Conservation (phyloP, 2,888 invertebrate genomes). For the Chrysolina haemoptera region DNA sequence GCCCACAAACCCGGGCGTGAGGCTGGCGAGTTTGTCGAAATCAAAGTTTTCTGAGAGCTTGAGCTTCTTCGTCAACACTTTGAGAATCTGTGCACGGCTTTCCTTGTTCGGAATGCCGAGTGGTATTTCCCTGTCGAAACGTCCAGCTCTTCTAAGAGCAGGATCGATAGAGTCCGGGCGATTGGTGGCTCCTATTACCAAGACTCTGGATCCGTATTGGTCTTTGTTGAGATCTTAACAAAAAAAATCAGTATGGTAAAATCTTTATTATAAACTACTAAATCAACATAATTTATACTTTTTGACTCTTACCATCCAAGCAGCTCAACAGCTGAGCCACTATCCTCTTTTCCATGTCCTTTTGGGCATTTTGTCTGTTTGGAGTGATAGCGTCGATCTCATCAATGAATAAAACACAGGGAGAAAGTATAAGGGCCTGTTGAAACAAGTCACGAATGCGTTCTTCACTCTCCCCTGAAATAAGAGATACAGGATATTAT, state of each 20-base stretch:
- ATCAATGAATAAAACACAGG: slow-evolving; percentile 93
- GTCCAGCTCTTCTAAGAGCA: slow-evolving; percentile 90
- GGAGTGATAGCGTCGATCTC: slow-evolving; percentile 98
- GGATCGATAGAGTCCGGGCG: slow-evolving; percentile 94
- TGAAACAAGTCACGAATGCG: slow-evolving; percentile 93
- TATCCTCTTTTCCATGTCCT: slow-evolving; percentile 96
- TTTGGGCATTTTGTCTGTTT: slow-evolving; percentile 89
- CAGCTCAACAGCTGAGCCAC: slow-evolving; percentile 93
- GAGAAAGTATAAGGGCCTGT: slow-evolving; percentile 81
- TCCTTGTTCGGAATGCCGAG: slow-evolving; percentile 93
- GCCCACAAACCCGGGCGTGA: slow-evolving; percentile 97
- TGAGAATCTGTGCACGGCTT: slow-evolving; percentile 85
- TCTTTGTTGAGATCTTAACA: slow-evolving; percentile 70
- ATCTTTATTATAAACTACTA: no score
- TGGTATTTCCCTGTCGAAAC: slow-evolving; percentile 94
- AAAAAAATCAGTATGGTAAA: background rate
- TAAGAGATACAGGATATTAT: background rate
- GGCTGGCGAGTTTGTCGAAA: slow-evolving; percentile 81
- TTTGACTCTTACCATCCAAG: slow-evolving; percentile 80
- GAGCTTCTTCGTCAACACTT: slow-evolving; percentile 80
- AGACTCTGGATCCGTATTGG: slow-evolving; percentile 75
- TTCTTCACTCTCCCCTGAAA: slow-evolving; percentile 92
- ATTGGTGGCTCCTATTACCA: slow-evolving; percentile 97
- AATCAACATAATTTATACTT: no score
- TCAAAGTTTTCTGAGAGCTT: slow-evolving; percentile 81